These are phyloP conservation scores for Ganaspis sp. DNA, from an alignment of 1,140 invertebrate species.

Conservation along the genomic window DNA sequence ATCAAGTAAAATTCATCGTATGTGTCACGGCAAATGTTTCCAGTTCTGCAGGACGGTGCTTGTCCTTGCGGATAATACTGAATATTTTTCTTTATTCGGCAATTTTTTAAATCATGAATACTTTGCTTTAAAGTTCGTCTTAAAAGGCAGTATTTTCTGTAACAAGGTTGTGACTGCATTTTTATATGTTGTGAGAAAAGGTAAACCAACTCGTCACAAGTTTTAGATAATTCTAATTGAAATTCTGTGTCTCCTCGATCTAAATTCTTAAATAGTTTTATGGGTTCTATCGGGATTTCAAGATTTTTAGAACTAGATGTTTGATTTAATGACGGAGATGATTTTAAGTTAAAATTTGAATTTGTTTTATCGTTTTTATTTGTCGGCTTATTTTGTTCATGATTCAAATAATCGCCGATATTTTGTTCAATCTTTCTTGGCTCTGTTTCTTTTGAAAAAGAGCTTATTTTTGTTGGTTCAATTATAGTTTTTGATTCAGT, in stretches of 20 bases:
- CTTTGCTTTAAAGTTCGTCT: slow-evolving; percentile 32
- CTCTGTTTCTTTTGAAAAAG: neutral
- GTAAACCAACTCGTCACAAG: slow-evolving; percentile 42
- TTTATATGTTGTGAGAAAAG: slow-evolving; percentile 44
- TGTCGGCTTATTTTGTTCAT: neutral
- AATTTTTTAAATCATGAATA: slow-evolving; percentile 37
- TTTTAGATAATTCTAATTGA: slow-evolving; percentile 33
- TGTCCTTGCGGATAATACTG: slow-evolving; percentile 23
- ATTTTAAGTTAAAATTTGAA: neutral
- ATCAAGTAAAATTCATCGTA: slow-evolving; percentile 46
- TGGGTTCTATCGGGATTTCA: neutral
- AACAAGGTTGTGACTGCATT: slow-evolving; percentile 37
- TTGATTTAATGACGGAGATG: neutral
- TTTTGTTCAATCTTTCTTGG: neutral
- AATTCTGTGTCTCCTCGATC: neutral
- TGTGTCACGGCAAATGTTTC: slow-evolving; percentile 39
- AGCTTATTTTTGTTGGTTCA: neutral
- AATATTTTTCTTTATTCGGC: slow-evolving; percentile 31
- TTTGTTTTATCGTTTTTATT: neutral
- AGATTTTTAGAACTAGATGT: neutral
- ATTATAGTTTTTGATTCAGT: neutral
- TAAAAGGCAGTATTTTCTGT: slow-evolving; percentile 41
- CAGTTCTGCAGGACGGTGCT: slow-evolving; percentile 36
- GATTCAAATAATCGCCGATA: neutral
- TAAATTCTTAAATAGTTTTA: neutral